Evolutionary conservation across 2,888 invertebrate genomes (phyloP).

Genomic region (Cistogaster globosa): DNA sequence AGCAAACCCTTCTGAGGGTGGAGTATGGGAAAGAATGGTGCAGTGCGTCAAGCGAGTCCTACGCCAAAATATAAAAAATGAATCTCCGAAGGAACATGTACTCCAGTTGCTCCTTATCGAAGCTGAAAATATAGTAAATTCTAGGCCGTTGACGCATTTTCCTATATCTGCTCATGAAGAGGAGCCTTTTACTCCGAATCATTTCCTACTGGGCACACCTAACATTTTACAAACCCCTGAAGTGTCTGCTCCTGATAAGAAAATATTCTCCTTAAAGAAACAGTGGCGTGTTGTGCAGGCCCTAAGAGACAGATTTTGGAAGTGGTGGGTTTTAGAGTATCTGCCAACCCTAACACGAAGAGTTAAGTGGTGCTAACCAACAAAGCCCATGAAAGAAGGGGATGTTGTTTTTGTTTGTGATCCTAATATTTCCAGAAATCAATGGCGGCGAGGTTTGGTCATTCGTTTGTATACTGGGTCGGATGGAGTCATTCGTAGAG

Average conservation of each 20-base stretch:
- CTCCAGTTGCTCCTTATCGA: not conserved
- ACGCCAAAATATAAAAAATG: not conserved
- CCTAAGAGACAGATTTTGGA: too few relatives aligned
- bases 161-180: too few relatives aligned
- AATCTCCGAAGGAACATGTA: not conserved
- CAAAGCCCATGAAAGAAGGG: not conserved
- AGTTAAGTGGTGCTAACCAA: not conserved
- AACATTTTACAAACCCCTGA: not conserved
- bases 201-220: too few relatives aligned
- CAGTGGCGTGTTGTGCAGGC: too few relatives aligned
- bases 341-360: not conserved
- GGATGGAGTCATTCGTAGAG: not conserved
- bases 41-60: slow-evolving; percentile 1
- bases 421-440: not conserved
- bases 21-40: not conserved
- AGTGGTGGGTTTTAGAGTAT: not conserved
- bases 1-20: not conserved
- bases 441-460: slow-evolving; percentile 14
- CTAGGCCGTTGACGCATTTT: too few relatives aligned
- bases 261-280: not conserved
- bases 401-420: not conserved
- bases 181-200: too few relatives aligned
- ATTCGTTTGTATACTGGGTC: not conserved
- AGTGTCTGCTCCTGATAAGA: not conserved
- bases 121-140: not conserved